These are phyloP conservation scores for Dryomyza anilis DNA, from an alignment of 2,888 invertebrate species.

Conservation along the genomic window DNA sequence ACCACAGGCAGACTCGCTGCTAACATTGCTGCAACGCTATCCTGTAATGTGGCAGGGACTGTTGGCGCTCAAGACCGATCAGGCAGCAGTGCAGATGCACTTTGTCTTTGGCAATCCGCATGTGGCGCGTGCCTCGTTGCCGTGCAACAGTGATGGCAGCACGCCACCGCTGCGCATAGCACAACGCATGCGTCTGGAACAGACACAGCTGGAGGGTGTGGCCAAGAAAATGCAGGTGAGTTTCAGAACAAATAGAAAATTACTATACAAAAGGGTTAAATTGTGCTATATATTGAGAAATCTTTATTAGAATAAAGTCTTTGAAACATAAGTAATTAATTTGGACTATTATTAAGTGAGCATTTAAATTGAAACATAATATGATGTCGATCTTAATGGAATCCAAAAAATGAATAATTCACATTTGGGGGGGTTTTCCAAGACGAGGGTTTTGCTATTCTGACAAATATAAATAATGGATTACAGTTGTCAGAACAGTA, in stretches of 20 bases:
- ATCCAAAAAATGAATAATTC: no score
- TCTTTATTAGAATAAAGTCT: no score
- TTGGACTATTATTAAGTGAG: no score
- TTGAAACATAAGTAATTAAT: no score
- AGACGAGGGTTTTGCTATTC: no score
- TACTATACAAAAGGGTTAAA: background rate
- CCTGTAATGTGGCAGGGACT: slow-evolving; percentile 98
- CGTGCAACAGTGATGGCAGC: slow-evolving; percentile 81
- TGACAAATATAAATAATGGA: no score
- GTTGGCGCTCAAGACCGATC: slow-evolving; percentile 93
- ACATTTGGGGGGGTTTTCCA: no score
- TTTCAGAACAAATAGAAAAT: slow-evolving; percentile 13
- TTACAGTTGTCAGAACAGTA: no score
- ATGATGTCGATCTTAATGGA: no score
- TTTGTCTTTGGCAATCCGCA: slow-evolving; percentile 92
- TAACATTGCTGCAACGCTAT: slow-evolving; percentile 85
- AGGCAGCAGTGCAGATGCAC: slow-evolving; percentile 98
- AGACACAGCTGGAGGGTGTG: slow-evolving; percentile 93
- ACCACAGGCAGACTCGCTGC: slow-evolving; percentile 81
- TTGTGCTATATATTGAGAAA: no score
- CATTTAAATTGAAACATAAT: no score
- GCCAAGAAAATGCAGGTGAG: slow-evolving; percentile 93
- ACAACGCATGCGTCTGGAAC: slow-evolving; percentile 97
- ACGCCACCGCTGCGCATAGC: slow-evolving; percentile 90
- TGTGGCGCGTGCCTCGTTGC: slow-evolving; percentile 87